Evolutionary conservation across 2,888 invertebrate species (phyloP).

Genomic region (Hanleya hanleyi): DNA sequence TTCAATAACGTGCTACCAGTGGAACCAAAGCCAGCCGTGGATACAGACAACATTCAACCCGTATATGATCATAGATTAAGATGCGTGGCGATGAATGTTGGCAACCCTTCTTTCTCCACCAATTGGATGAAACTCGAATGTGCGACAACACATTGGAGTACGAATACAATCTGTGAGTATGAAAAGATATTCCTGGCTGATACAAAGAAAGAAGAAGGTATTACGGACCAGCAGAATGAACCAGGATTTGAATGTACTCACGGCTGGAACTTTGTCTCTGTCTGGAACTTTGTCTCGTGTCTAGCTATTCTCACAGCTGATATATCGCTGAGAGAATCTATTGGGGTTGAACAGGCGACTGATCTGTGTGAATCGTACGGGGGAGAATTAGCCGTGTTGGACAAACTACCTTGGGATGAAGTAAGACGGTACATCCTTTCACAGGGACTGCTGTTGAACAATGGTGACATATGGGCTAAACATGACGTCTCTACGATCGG

Average conservation of each 20-base stretch:
- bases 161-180: too few relatives aligned
- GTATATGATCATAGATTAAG: background rate
- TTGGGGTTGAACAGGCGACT: background rate
- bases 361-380: background rate
- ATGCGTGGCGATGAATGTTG: background rate
- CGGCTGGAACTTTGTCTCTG: too few relatives aligned
- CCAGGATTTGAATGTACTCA: background rate
- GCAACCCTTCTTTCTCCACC: background rate
- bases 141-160: background rate
- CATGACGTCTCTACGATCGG: background rate
- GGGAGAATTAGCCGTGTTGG: background rate
- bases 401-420: background rate
- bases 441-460: background rate
- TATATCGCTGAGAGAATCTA: background rate
- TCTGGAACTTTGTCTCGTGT: too few relatives aligned
- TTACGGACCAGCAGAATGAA: background rate
- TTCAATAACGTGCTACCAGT: background rate
- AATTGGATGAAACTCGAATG: background rate
- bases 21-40: background rate
- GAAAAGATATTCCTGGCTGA: too few relatives aligned
- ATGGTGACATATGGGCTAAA: background rate
- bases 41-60: background rate
- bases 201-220: too few relatives aligned
- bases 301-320: background rate
- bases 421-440: background rate